Base-by-base conservation (phyloP, 2,797 vertebrate species). In the Netta rufina region DNA sequence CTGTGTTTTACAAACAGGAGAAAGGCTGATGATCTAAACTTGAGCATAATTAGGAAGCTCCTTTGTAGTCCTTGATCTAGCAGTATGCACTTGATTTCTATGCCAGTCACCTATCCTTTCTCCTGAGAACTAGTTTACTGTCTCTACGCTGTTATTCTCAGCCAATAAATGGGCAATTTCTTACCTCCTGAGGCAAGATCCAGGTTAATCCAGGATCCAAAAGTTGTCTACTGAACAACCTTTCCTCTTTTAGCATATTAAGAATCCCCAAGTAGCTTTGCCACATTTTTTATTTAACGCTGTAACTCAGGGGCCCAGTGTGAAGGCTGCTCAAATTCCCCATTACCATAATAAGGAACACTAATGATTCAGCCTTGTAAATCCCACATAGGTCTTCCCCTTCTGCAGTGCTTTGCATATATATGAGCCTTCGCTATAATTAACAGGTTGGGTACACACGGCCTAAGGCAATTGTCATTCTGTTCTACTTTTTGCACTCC, bases 241-340 rank as follows among this genome's bases (percentile, higher is more conserved):
- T 84, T 79, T 75, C 32, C 57, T 88, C 49, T 67, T 88, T 57
- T 0, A 88, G 60, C 1, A 4, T 61, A 80, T 79, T 77, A 75
- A 66, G 62, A 76, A 82, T 62, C 36, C 77, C 93, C 54, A 92
- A 92, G 86, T n/a, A 95, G 61, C 60, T 89, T 82, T 88, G 54
- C 15, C 45, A 57, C 32, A 12, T 49, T 91, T 93, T 95, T 91
- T 70, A 82, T 88, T 91, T 89, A 87, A 96, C 38, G 49, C 56
- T 64, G 45, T n/a, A 72, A 74, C 41, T 89, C 56, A 81, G 88
- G 69, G 62, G 39, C 22, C 51, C 43, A 58, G 51, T 2, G 1
- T 25, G 53, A 89, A 81, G 64, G 33, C 53, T 51, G 24, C 41
- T 90, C 41, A 90, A 43, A 83, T 73, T 82, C 67, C 70, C 41